A percentile compares a stretch with the other conserved stretches of the same genome.
These are phyloP conservation scores for Pseudobourletiella spinata DNA, from an alignment of 1,140 invertebrate species.

Conservation along the genomic window DNA sequence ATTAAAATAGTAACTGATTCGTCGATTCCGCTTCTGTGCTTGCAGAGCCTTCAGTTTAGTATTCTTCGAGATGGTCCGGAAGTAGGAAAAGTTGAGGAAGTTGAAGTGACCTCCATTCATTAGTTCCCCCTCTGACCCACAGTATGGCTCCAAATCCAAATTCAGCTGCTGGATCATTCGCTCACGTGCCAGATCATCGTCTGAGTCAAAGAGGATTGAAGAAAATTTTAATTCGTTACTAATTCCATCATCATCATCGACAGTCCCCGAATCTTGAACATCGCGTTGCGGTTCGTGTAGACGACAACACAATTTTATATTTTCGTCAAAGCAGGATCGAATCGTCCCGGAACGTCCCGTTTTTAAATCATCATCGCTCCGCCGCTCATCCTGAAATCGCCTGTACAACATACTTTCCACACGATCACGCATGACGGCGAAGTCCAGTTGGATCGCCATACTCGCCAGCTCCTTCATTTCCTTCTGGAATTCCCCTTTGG, in stretches of 20 bases:
- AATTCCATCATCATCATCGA: not conserved
- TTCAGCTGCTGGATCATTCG: not conserved
- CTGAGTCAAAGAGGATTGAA: constrained; percentile 1
- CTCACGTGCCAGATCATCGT: constrained; percentile 1
- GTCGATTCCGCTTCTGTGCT: constrained; percentile 18
- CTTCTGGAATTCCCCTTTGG: not conserved
- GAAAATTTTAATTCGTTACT: not conserved
- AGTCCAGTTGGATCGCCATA: not conserved
- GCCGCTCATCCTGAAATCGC: not conserved
- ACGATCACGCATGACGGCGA: constrained; percentile 1
- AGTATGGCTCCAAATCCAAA: constrained; percentile 13
- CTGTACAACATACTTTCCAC: not conserved
- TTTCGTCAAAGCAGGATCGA: not conserved
- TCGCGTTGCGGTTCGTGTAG: not conserved
- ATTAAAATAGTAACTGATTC: constrained; percentile 23
- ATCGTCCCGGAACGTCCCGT: not conserved
- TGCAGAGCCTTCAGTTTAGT: constrained; percentile 10
- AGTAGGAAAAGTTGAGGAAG: constrained; percentile 5
- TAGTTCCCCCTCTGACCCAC: constrained; percentile 12
- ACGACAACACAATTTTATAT: not conserved
- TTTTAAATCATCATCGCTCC: not conserved
- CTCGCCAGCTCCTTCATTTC: not conserved
- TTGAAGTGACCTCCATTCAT: not conserved
- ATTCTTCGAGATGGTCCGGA: constrained; percentile 28
- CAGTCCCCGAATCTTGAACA: not conserved